Evolutionary conservation across 2,797 vertebrate species (phyloP), one percentile per base, ranked within the genome.

Genomic region (Acipenser transmontanus): DNA sequence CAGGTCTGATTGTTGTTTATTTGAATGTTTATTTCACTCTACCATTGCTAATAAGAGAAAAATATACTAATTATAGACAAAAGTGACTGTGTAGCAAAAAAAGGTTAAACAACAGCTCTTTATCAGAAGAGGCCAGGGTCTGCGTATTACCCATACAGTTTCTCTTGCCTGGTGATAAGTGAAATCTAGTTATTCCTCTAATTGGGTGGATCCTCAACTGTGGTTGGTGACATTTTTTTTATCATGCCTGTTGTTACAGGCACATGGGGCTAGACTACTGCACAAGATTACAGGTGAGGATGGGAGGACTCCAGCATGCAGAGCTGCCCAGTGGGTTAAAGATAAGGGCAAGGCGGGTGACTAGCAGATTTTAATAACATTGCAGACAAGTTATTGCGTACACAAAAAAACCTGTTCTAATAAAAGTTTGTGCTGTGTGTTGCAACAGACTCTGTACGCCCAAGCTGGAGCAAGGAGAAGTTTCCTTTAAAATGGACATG

Each of bases 151-250:
- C 54, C 6, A 7, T 57, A 57, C 54, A n/a, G 13, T 63, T 9
- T 49, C 9, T 62, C 50, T 63, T 63, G 70, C 50, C 47, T 52
- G 12, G 59, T 72, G 70, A 75, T 80, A 84, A 81, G 78, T 66
- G 50, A 6, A 47, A 62, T 74, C 66, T 62, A 73, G 82, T 82
- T 82, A 81, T 85, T 82, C 80, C 80, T 66, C 68, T 63, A 86
- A 83, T 61, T 62, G 82, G 80, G 78, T 66, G 81, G 77, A 77
- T 71, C 83, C 64, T 56, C 71, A 70, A 67, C 75, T 60, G 73
- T 68, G 66, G 14, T 47, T 6, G 49, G 17, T 11, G 59, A 6
- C 10, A 67, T 34, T 34, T 34, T 1, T 17, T 17, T 34, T 34
- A 34, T 34, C 34, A 34, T 4, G 34, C 34, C 34, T 34, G 34